Base-by-base conservation (phyloP, 2,888 invertebrate genomes). In the Euzetes globulus region DNA sequence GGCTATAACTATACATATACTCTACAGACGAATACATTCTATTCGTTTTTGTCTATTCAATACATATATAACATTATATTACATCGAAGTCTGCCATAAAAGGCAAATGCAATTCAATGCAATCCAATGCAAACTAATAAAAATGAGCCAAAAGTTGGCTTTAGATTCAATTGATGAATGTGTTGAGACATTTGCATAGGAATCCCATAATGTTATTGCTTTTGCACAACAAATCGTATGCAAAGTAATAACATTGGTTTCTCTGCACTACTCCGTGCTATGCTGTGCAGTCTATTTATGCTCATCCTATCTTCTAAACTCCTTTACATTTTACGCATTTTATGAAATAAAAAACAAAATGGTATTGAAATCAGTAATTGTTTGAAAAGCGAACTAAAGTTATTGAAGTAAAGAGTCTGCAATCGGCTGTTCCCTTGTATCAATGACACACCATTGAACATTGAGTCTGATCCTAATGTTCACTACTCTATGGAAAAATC, bases 121-220 rank as follows among this genome's bases (percentile, higher is more conserved):
- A 58, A 58, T 27, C 15, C 58, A 58, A 65, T 65, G 37, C 65
- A 65, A 65, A 65, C 65, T 65, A 65, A 65, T 65, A 65, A 65
- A 65, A 65, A 65, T 37, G 65, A 65, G 33, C 19, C 65, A n/a
- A 65, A 65, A 65, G 15, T 65, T 65, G 37, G 65, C 65, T 65
- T 65, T 65, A 65, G 29, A 33, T 41, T 9, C 27, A 25, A 58
- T 65, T 65, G 65, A 65, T 65, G 37, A 65, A 65, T 65, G 65
- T 65, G 65, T 65, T 41, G 37, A 41, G 37, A 41, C 65, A 65
- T 65, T 65, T 65, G 65, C 65, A 65, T 65, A 65, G 41, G 65
- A 65, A 65, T 65, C 37, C 19, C 65, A 65, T 65, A 65, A 65
- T 65, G 65, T 65, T 65, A 65, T 65, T 65, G 65, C 65, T 27